phyloP scores from a whole-genome alignment of 2,888 invertebrate species.

The Phengaris arion region DNA sequence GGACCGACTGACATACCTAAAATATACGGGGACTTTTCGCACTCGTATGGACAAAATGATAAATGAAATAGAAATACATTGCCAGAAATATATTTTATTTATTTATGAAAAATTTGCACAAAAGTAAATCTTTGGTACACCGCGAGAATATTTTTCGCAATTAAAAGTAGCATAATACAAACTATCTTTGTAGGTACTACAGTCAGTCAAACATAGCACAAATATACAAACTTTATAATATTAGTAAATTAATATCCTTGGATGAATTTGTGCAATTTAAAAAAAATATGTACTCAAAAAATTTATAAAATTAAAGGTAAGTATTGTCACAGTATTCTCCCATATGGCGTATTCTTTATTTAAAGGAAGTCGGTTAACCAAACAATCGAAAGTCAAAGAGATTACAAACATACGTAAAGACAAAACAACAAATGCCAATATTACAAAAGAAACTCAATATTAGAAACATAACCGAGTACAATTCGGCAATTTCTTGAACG shows the following conservation, averaged over 20 bases:
- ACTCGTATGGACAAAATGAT: neutral
- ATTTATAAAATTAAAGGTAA: too few species aligned
- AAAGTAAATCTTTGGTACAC: too few species aligned
- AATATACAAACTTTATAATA: too few species aligned
- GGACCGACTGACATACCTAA: conserved; percentile 7
- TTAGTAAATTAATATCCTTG: too few species aligned
- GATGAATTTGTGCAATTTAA: too few species aligned
- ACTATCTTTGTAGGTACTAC: too few species aligned
- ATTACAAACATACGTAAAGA: neutral
- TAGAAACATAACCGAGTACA: conserved; percentile 5
- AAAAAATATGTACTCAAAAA: too few species aligned
- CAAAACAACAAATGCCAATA: conserved; percentile 1
- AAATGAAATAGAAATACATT: neutral
- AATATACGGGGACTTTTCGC: neutral
- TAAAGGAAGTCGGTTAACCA: neutral
- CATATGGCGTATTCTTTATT: neutral
- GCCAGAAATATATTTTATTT: neutral
- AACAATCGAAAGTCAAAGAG: neutral
- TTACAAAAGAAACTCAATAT: conserved; percentile 11
- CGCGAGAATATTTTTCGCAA: too few species aligned
- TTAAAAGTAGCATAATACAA: too few species aligned
- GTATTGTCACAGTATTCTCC: neutral
- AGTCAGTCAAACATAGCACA: too few species aligned
- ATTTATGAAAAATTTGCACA: too few species aligned
- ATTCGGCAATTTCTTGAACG: conserved; percentile 4